Evolutionary conservation across 2,113 vertebrate genomes (phyloP).

Genomic region (Acrocephalus kingi): DNA sequence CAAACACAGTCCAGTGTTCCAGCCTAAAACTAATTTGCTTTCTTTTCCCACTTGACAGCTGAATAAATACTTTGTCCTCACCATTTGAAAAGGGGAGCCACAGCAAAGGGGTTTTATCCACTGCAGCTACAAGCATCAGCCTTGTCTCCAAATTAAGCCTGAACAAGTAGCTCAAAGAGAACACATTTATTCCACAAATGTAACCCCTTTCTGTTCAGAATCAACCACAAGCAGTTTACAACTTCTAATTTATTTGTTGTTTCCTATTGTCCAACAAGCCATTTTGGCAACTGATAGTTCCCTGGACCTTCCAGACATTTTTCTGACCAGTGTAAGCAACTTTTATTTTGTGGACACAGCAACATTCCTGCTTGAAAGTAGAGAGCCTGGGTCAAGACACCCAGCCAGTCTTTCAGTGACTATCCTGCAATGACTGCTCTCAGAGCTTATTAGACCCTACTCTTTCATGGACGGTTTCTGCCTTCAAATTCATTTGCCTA

Average conservation of each 20-base stretch:
- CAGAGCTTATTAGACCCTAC: neutral
- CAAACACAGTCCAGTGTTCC: conserved; percentile 10
- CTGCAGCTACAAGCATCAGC: conserved; percentile 20
- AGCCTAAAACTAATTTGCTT: conserved; percentile 65
- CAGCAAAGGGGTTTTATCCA: conserved; percentile 18
- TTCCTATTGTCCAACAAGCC: conserved; percentile 4
- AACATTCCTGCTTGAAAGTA: neutral
- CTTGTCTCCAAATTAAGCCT: conserved; percentile 41
- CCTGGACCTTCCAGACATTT: neutral
- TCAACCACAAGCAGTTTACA: neutral
- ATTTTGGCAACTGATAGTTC: neutral
- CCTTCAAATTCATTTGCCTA: neutral
- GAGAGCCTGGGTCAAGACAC: neutral
- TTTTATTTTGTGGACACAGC: neutral
- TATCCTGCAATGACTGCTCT: neutral
- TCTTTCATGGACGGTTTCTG: neutral
- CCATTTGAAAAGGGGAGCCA: conserved; percentile 17
- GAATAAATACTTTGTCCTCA: conserved; percentile 65
- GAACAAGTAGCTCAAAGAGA: conserved; percentile 21
- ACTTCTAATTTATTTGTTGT: conserved; percentile 12
- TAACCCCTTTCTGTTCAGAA: conserved; percentile 27
- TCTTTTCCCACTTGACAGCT: conserved; percentile 65
- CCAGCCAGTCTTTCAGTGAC: neutral
- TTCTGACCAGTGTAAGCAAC: neutral
- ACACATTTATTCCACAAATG: conserved; percentile 34